These are phyloP conservation scores for Drosophila birchii DNA, from an alignment of 2,888 invertebrate species.

Conservation along the genomic window DNA sequence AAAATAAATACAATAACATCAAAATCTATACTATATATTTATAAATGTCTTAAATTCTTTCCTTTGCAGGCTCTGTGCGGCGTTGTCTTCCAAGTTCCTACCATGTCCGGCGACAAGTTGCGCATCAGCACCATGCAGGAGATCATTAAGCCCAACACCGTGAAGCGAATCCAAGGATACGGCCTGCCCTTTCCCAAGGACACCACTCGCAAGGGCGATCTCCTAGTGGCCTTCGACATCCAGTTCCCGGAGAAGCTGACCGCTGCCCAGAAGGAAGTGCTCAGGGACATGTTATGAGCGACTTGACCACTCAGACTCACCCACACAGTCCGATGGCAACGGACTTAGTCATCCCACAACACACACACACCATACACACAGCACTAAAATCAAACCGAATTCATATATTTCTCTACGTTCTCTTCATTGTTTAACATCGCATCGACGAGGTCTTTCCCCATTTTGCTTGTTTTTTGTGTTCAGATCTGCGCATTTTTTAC, in stretches of 20 bases:
- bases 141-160: conserved; percentile 95
- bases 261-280: conserved; percentile 93
- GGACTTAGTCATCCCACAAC: conserved; percentile 31
- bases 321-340: conserved; percentile 14
- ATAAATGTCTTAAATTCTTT: not conserved
- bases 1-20: conserved; percentile 31
- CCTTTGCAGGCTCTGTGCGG: conserved; percentile 94
- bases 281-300: conserved; percentile 92
- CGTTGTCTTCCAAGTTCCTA: conserved; percentile 95
- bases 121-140: conserved; percentile 93
- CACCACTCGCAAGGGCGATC: conserved; percentile 94
- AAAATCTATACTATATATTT: conserved; percentile 68
- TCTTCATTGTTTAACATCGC: conserved; percentile 55
- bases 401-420: conserved; percentile 25
- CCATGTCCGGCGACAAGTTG: conserved; percentile 93
- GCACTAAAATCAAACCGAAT: conserved; percentile 40
- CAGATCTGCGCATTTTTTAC: conserved; percentile 45
- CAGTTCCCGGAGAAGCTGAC: conserved; percentile 95
- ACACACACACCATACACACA: not conserved
- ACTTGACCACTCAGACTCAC: conserved; percentile 23
- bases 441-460: conserved; percentile 60
- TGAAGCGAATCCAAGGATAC: conserved; percentile 95
- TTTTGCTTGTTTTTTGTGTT: conserved; percentile 61
- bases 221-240: conserved; percentile 97
- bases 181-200: conserved; percentile 98